Percentiles rank a stretch among this genome's conserved stretches.
phyloP scores from a whole-genome alignment of 1,140 invertebrate genomes.

The Diachasma alloeum region DNA sequence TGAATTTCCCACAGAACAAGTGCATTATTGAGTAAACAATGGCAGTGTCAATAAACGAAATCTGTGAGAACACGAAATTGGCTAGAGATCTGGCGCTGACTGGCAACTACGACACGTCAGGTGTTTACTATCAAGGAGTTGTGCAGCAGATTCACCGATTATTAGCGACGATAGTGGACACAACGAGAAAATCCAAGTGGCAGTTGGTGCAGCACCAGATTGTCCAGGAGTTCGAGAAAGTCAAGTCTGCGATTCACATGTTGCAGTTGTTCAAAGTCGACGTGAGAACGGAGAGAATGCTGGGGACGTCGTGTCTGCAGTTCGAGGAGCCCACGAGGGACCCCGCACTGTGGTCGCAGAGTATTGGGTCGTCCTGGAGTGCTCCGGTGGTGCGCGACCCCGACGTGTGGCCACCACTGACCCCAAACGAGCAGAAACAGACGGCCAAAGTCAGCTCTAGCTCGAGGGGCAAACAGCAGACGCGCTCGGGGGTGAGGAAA shows the following conservation, averaged over 20 bases:
- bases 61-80: slow-evolving; percentile 91
- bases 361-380: slow-evolving; percentile 71
- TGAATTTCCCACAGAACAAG: too few relatives aligned
- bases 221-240: slow-evolving; percentile 87
- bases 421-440: slow-evolving; percentile 75
- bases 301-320: slow-evolving; percentile 58
- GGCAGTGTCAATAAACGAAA: slow-evolving; percentile 86
- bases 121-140: slow-evolving; percentile 94
- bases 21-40: slow-evolving; percentile 62
- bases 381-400: slow-evolving; percentile 81
- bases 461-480: slow-evolving; percentile 65
- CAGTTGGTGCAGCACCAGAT: slow-evolving; percentile 92
- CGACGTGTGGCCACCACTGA: slow-evolving; percentile 91
- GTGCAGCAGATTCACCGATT: slow-evolving; percentile 89
- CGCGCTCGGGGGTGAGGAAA: slow-evolving; percentile 58
- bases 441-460: slow-evolving; percentile 40
- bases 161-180: slow-evolving; percentile 81
- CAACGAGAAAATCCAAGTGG: slow-evolving; percentile 86
- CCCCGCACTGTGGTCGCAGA: slow-evolving; percentile 56
- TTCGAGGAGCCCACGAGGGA: slow-evolving; percentile 73
- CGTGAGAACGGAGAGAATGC: slow-evolving; percentile 63
- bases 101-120: slow-evolving; percentile 94
- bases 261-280: slow-evolving; percentile 73
- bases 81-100: slow-evolving; percentile 93
- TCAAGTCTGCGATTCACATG: slow-evolving; percentile 82